Evolutionary conservation across 2,113 vertebrate genomes (phyloP).

Genomic region (Siniperca chuatsi): DNA sequence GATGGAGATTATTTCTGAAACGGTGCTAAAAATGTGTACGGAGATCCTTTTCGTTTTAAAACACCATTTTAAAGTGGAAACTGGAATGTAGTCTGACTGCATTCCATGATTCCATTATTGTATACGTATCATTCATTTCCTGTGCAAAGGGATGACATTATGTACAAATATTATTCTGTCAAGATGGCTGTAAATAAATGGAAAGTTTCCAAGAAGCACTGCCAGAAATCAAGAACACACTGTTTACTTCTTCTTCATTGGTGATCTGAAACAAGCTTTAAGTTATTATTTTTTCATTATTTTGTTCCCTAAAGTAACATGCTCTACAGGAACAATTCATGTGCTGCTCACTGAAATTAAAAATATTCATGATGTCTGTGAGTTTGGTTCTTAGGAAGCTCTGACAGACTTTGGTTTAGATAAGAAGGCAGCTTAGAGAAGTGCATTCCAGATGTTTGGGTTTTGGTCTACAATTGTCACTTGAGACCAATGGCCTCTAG

Average conservation of each 20-base stretch:
- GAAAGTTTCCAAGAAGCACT: constrained; percentile 23
- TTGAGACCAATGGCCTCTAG: background rate
- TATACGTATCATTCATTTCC: constrained; percentile 12
- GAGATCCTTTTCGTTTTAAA: no score
- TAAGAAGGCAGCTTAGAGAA: background rate
- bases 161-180: constrained; percentile 40
- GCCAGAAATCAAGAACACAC: constrained; percentile 8
- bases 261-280: background rate
- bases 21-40: no score
- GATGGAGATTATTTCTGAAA: no score
- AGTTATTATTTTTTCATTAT: background rate
- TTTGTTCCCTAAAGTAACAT: background rate
- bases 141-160: constrained; percentile 19
- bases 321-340: background rate
- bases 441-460: constrained; percentile 55
- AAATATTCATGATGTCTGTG: background rate
- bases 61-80: no score
- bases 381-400: background rate
- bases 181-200: constrained; percentile 7
- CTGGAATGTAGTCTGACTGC: background rate
- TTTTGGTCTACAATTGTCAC: constrained; percentile 3
- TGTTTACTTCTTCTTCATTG: background rate
- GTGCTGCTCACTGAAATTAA: background rate
- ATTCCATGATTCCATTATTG: background rate
- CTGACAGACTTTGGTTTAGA: background rate